phyloP scores from a whole-genome alignment of 2,797 vertebrate species.

The Malurus splendens region DNA sequence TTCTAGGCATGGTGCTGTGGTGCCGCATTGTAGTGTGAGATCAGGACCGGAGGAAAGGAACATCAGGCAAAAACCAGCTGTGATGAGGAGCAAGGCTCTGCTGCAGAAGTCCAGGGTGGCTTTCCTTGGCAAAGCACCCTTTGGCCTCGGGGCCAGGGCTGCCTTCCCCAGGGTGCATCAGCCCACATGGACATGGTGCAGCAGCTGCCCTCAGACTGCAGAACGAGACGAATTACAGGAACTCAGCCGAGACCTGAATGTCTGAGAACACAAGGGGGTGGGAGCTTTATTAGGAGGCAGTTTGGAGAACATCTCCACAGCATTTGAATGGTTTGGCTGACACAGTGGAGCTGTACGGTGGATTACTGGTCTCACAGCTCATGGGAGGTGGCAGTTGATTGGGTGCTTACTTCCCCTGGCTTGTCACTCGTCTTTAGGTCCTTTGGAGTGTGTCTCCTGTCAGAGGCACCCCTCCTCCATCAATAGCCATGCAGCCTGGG shows the following conservation, averaged over 20 bases:
- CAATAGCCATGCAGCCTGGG: not conserved
- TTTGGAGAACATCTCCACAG: not conserved
- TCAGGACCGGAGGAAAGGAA: not conserved
- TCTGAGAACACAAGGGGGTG: not conserved
- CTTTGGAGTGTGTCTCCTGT: not conserved
- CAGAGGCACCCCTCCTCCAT: not conserved
- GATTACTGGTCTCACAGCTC: not conserved
- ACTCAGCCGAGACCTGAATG: not conserved
- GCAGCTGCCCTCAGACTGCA: not conserved
- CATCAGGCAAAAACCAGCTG: not conserved
- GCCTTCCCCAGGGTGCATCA: not conserved
- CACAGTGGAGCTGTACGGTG: accelerated
- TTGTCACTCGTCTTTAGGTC: not conserved
- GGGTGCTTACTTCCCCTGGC: not conserved
- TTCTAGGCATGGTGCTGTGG: not conserved
- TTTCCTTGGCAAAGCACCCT: not conserved
- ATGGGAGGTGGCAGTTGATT: not conserved
- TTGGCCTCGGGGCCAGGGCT: accelerated
- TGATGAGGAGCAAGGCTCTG: not conserved
- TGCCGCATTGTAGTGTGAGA: accelerated
- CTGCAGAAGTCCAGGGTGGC: not conserved
- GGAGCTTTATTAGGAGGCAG: not conserved
- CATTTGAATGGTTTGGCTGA: not conserved
- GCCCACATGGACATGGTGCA: accelerated
- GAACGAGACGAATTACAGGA: not conserved